These are phyloP conservation scores for Hermaeophaga mercurialis DNA, from an alignment of 2,888 invertebrate species.

Conservation along the genomic window DNA sequence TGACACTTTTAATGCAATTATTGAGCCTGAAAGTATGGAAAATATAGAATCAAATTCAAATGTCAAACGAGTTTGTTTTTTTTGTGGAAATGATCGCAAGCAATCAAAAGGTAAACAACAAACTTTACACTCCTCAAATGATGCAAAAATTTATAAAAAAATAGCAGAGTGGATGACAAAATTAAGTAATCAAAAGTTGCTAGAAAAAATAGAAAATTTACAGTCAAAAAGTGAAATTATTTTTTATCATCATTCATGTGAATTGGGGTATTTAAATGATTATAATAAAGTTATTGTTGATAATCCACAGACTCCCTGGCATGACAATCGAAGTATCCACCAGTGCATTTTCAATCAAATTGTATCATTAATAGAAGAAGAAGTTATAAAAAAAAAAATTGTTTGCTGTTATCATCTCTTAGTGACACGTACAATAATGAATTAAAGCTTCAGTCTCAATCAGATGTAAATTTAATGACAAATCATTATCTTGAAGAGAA, in stretches of 20 bases:
- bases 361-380: no score
- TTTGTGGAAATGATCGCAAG: slow-evolving; percentile 22
- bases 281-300: slow-evolving; percentile 24
- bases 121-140: slow-evolving; percentile 26
- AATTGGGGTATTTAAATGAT: slow-evolving; percentile 23
- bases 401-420: no score
- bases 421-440: no score
- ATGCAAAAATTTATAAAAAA: slow-evolving; percentile 26
- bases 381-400: no score
- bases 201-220: slow-evolving; percentile 24
- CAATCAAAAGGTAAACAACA: slow-evolving; percentile 25
- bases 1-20: slow-evolving; percentile 14
- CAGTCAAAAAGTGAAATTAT: slow-evolving; percentile 26
- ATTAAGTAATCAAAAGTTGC: no score
- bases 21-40: slow-evolving; percentile 15
- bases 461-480: no score
- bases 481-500: no score
- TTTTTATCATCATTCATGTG: slow-evolving; percentile 30
- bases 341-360: neutral
- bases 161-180: slow-evolving; percentile 24
- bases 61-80: no score
- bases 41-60: slow-evolving; percentile 12
- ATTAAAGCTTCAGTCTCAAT: no score
- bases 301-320: slow-evolving; percentile 24
- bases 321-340: slow-evolving; percentile 15